Evolutionary conservation across 2,888 invertebrate species (phyloP).

Genomic region (Dryadula phaetusa): DNA sequence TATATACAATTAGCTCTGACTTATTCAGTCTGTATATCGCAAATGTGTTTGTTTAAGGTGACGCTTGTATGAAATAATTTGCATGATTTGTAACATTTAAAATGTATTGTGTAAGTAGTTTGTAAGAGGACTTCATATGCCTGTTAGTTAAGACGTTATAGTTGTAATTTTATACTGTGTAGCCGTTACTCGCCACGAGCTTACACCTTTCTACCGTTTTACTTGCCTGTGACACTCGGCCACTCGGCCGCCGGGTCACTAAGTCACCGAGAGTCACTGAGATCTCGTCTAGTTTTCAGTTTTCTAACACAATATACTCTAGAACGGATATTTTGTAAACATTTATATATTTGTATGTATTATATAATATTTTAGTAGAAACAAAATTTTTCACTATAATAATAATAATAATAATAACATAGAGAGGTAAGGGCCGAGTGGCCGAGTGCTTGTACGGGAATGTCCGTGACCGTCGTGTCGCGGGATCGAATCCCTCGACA

Average conservation of each 20-base stretch:
- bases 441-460: conserved; percentile 7
- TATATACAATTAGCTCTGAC: not conserved
- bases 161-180: conserved; percentile 62
- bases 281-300: conserved; percentile 2
- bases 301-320: conserved; percentile 5
- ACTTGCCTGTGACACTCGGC: conserved; percentile 6
- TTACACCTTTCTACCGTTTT: conserved; percentile 53
- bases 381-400: not conserved
- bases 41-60: conserved; percentile 53
- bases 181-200: conserved; percentile 57
- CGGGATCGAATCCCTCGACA: not conserved
- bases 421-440: not conserved
- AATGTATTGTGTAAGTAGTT: conserved; percentile 45
- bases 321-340: conserved; percentile 18
- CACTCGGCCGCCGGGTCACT: not conserved
- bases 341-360: conserved; percentile 16
- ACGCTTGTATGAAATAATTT: conserved; percentile 65
- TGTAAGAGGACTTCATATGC: conserved; percentile 53
- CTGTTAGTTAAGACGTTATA: conserved; percentile 64
- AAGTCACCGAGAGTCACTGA: not conserved
- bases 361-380: conserved; percentile 8
- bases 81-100: conserved; percentile 54
- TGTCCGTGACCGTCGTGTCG: conserved; percentile 15
- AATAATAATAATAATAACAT: not conserved
- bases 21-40: conserved; percentile 28